Evolutionary conservation across 2,888 invertebrate genomes (phyloP).

Genomic region (Erannis defoliaria): DNA sequence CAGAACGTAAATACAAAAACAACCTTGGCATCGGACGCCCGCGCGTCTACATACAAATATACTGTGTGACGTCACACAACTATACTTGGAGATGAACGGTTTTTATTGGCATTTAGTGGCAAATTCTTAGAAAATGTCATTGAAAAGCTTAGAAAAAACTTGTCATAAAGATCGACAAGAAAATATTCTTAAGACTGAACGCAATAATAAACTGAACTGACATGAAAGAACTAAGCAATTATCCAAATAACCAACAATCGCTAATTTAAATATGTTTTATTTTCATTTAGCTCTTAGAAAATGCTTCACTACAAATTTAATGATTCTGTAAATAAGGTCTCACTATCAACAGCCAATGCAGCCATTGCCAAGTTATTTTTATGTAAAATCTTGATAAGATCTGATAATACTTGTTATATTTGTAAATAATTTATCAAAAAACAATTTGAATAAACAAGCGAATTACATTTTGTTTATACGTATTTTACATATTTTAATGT

Average conservation of each 20-base stretch:
- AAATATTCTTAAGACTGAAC: background rate
- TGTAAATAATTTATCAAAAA: too few species aligned
- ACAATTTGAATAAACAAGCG: too few species aligned
- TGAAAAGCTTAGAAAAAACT: constrained; percentile 15
- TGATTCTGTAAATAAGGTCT: too few species aligned
- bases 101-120: constrained; percentile 27
- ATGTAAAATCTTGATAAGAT: too few species aligned
- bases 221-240: background rate
- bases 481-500: too few species aligned
- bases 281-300: too few species aligned
- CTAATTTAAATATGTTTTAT: background rate
- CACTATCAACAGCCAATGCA: too few species aligned
- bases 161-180: constrained; percentile 3
- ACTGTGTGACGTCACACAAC: constrained; percentile 55
- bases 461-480: too few species aligned
- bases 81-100: constrained; percentile 50
- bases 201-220: too few species aligned
- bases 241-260: background rate
- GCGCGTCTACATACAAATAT: constrained; percentile 59
- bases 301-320: too few species aligned
- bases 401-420: too few species aligned
- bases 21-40: constrained; percentile 63
- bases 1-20: constrained; percentile 54
- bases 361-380: too few species aligned
- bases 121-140: constrained; percentile 24